Conservation (phyloP, 2,888 invertebrate species). For the Belgica antarctica region DNA sequence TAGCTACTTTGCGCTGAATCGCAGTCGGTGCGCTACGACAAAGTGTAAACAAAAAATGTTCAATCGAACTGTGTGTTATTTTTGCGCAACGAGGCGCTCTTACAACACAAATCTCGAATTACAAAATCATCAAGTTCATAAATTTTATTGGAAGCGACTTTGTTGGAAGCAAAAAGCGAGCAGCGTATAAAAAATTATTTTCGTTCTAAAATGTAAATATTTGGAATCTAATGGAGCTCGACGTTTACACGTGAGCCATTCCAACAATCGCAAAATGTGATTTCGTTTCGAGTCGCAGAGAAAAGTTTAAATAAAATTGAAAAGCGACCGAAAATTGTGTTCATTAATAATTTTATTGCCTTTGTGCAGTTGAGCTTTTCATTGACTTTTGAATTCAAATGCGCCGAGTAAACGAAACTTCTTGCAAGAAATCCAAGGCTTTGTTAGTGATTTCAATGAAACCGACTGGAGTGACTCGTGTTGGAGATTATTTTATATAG, state of each 20-base stretch:
- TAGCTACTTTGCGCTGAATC: too few species aligned
- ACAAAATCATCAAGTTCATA: conserved; percentile 10
- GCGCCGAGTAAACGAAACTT: too few species aligned
- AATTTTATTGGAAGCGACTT: background rate
- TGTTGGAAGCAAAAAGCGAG: background rate
- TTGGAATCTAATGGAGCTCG: conserved; percentile 15
- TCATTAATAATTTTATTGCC: too few species aligned
- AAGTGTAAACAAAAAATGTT: background rate
- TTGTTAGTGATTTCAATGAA: background rate
- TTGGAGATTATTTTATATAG: too few species aligned
- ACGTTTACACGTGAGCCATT: conserved; percentile 22
- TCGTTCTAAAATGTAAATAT: conserved; percentile 14
- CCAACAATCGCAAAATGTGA: background rate
- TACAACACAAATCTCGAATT: conserved; percentile 14
- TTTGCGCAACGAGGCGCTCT: background rate
- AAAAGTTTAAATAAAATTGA: background rate
- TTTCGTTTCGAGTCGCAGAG: background rate
- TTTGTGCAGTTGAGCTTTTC: too few species aligned
- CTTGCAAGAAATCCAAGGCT: background rate
- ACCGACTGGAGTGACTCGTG: too few species aligned
- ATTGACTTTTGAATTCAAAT: too few species aligned
- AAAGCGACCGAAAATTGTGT: background rate
- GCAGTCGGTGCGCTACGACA: too few species aligned
- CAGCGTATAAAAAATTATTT: background rate
- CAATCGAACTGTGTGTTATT: background rate